Base-by-base conservation (phyloP, 2,888 invertebrate species). In the Venusia cambrica region DNA sequence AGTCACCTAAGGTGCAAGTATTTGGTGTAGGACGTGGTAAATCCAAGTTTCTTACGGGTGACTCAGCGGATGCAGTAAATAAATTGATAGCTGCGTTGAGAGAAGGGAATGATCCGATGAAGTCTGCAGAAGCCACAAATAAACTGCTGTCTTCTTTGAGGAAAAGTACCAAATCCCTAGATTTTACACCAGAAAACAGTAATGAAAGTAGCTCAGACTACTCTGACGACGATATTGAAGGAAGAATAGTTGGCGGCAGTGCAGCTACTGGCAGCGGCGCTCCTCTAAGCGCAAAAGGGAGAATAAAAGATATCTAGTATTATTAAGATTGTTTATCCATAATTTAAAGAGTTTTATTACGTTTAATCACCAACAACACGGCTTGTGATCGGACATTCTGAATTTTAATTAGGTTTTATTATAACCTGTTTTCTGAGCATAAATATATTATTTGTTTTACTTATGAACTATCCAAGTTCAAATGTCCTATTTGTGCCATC, bases 251-350 rank as follows among this genome's bases (percentile, higher is more conserved):
- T 13, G 84, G 84, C 2, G 84, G 84, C 1, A 58, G 54, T 9
- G 58, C 78, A 3, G 84, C 83, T 0, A 77, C 72, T 0, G 63
- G 72, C 2, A 84, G 80, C 42, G 84, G 84, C 0, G 57, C 67
- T 1, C 78, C 81, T 5, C 26, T 85, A 1, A 72, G 48, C 31
- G 66, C 51, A 19, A 79, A 57, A 42, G 83, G 80, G 1, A 67
- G 81, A 11, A 40, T 40, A 15, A 40, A 31, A 5, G 40, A 15
- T 26, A n/a, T 30, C 18, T 21, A 15, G 10, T 2, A 4, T 31
- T 10, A 10, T 15, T 25, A 4, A 5, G 13, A 14, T 9, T 15
- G n/a, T 4, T 9, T 6, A n/a, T n/a, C n/a, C 11, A 11, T 26
- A 9, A 24, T 13, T 21, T 21, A 34, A 7, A 8, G 16, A 19